Percentiles rank a stretch among this genome's conserved stretches.
phyloP scores from a whole-genome alignment of 2,797 vertebrate genomes.

The Myotis vivesi region DNA sequence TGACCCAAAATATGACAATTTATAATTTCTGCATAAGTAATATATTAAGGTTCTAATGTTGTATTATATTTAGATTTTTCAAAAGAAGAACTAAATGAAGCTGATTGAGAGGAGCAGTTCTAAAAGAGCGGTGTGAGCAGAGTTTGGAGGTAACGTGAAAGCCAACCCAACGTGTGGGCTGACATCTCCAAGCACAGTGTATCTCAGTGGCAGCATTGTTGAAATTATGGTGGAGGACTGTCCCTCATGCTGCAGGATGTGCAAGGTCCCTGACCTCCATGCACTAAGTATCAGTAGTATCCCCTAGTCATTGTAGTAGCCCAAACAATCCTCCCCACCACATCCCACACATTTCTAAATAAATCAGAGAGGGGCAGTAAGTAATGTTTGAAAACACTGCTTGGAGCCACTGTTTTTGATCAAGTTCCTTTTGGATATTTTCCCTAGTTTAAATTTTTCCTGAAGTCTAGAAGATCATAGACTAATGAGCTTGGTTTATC shows the following conservation, averaged over 20 bases:
- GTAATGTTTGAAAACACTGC: background rate
- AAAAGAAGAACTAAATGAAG: background rate
- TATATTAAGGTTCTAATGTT: background rate
- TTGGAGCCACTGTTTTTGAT: background rate
- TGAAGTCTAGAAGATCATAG: background rate
- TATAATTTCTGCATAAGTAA: background rate
- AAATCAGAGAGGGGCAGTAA: background rate
- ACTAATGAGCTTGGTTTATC: background rate
- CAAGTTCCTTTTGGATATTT: background rate
- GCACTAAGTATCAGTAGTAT: background rate
- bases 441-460: background rate
- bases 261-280: background rate
- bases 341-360: background rate
- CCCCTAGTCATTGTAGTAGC: background rate
- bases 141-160: background rate
- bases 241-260: background rate
- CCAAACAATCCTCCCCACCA: too few species aligned
- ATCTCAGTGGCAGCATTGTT: background rate
- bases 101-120: background rate
- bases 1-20: background rate
- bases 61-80: background rate
- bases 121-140: background rate
- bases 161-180: background rate
- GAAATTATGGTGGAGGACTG: background rate
- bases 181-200: background rate